phyloP scores from a whole-genome alignment of 2,797 vertebrate species.

The Eurystomus glaucurus region DNA sequence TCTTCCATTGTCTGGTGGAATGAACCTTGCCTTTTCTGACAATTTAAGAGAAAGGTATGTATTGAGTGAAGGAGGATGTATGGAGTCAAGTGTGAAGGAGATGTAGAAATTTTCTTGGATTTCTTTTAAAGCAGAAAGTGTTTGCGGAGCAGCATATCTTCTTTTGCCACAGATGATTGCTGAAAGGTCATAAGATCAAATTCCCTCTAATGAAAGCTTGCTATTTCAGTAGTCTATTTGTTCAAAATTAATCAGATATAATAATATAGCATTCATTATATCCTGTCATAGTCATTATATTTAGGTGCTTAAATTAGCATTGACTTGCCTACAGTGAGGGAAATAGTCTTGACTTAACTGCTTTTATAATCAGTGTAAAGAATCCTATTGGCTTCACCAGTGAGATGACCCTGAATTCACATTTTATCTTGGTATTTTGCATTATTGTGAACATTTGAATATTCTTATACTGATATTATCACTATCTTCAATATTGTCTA shows the following conservation, averaged over 20 bases:
- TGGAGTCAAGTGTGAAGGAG: accelerated
- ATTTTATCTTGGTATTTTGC: neutral
- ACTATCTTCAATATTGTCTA: neutral
- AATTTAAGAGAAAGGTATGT: neutral
- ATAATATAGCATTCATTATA: neutral
- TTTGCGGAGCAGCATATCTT: neutral
- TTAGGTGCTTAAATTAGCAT: neutral
- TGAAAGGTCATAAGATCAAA: neutral
- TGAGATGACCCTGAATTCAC: neutral
- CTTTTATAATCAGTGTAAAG: neutral
- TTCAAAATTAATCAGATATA: neutral
- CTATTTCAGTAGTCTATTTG: neutral
- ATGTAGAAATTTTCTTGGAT: neutral
- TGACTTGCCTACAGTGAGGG: accelerated
- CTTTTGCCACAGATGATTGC: neutral
- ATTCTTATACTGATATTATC: neutral
- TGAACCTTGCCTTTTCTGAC: neutral
- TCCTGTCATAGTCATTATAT: neutral
- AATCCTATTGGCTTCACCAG: neutral
- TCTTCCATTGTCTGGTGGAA: neutral
- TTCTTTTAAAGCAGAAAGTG: neutral
- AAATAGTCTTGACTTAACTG: neutral
- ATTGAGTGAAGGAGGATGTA: neutral
- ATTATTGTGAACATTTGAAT: neutral
- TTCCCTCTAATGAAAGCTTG: neutral